Evolutionary conservation across 2,113 vertebrate species (phyloP).

Genomic region (Colinus virginianus): DNA sequence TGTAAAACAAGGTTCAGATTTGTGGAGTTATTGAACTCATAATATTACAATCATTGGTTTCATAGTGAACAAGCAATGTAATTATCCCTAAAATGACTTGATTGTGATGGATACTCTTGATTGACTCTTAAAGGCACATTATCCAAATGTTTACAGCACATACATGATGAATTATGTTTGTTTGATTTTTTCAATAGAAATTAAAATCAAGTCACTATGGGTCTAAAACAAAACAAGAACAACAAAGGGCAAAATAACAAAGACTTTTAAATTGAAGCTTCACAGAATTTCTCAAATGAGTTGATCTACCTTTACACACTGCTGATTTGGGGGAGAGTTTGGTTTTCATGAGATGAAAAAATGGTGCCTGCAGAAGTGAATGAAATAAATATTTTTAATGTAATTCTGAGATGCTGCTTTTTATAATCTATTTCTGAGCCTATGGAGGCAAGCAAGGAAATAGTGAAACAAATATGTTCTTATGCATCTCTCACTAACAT

Average conservation of each 20-base stretch:
- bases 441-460: background rate
- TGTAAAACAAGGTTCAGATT: constrained; percentile 35
- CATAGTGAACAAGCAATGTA: background rate
- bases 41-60: background rate
- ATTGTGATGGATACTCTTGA: background rate
- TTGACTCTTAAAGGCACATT: background rate
- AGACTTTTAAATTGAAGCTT: background rate
- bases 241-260: background rate
- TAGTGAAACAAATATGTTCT: fast-evolving
- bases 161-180: background rate
- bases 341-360: background rate
- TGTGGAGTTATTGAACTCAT: background rate
- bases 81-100: background rate
- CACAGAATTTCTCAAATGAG: background rate
- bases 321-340: background rate
- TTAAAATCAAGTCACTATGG: background rate
- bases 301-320: background rate
- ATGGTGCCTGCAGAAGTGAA: background rate
- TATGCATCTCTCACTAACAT: background rate
- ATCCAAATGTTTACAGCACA: background rate
- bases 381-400: background rate
- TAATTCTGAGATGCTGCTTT: background rate
- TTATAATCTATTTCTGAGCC: background rate
- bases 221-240: background rate
- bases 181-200: background rate